Evolutionary conservation across 2,888 invertebrate species (phyloP).

Genomic region (Brachyptera putata): DNA sequence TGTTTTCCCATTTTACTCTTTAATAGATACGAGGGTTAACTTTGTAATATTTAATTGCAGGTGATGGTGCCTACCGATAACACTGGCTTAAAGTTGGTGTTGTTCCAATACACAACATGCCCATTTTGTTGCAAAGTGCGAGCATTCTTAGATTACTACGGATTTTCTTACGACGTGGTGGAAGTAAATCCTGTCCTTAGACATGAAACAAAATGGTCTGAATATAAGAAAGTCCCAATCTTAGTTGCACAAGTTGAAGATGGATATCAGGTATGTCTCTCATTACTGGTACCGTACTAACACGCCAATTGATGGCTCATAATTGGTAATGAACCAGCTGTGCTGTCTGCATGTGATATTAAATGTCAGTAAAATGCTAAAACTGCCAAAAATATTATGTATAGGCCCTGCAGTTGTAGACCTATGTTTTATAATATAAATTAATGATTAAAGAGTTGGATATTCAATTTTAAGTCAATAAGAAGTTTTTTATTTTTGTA

Average conservation of each 20-base stretch:
- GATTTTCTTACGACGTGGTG: constrained; percentile 90
- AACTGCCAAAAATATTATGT: too few species aligned
- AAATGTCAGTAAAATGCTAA: too few species aligned
- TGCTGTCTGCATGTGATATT: too few species aligned
- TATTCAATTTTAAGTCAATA: too few species aligned
- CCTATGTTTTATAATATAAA: too few species aligned
- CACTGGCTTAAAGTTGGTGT: constrained; percentile 69
- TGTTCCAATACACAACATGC: constrained; percentile 96
- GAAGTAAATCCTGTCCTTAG: constrained; percentile 96
- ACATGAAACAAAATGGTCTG: constrained; percentile 88
- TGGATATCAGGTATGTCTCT: constrained; percentile 60
- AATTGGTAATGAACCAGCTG: too few species aligned
- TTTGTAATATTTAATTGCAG: constrained; percentile 46
- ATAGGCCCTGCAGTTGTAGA: too few species aligned
- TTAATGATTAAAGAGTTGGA: too few species aligned
- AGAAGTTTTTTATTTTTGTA: too few species aligned
- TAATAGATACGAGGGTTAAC: background rate
- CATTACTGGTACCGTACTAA: background rate
- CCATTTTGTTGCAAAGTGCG: constrained; percentile 96
- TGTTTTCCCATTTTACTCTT: background rate
- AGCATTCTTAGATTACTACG: constrained; percentile 85
- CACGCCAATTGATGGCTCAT: background rate
- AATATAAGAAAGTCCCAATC: constrained; percentile 93
- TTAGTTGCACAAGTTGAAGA: constrained; percentile 64
- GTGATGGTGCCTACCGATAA: constrained; percentile 60